These are phyloP conservation scores for Spea multiplicata DNA, from an alignment of 2,113 vertebrate genomes.

Conservation along the genomic window DNA sequence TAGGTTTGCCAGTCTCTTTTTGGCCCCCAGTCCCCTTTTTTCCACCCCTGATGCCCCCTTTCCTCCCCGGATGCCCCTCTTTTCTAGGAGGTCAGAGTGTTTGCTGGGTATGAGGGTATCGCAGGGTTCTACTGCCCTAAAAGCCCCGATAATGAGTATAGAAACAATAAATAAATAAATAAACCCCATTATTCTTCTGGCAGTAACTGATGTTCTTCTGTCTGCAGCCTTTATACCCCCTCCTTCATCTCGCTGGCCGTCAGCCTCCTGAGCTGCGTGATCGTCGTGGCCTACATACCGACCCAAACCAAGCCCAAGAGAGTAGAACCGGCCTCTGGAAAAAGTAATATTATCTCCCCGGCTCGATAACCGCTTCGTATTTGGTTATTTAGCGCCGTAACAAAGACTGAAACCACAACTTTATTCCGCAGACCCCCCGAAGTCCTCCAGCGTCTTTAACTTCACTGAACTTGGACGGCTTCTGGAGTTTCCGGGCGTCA, in stretches of 20 bases:
- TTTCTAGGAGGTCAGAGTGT: too few relatives aligned
- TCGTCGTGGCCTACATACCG: conserved; percentile 79
- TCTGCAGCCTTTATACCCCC: conserved; percentile 70
- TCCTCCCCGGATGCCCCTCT: too few relatives aligned
- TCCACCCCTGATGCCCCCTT: too few relatives aligned
- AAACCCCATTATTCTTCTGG: too few relatives aligned
- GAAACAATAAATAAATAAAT: too few relatives aligned
- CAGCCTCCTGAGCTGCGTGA: conserved; percentile 66
- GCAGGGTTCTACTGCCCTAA: too few relatives aligned
- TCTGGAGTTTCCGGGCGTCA: conserved; percentile 78
- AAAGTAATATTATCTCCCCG: conserved; percentile 59
- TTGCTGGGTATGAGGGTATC: too few relatives aligned
- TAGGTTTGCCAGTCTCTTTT: too few relatives aligned
- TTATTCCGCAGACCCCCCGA: conserved; percentile 48
- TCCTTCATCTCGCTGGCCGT: conserved; percentile 64
- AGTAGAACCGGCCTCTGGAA: conserved; percentile 5
- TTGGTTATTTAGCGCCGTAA: neutral
- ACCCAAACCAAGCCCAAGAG: conserved; percentile 67
- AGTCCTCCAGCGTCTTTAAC: conserved; percentile 71
- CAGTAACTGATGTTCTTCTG: conserved; percentile 3
- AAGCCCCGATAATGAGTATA: too few relatives aligned
- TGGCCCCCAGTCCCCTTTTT: too few relatives aligned
- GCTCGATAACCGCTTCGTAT: neutral
- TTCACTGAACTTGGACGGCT: conserved; percentile 76
- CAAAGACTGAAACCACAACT: neutral